These are phyloP conservation scores for Parambassis ranga DNA, from an alignment of 2,797 vertebrate species.

Conservation along the genomic window DNA sequence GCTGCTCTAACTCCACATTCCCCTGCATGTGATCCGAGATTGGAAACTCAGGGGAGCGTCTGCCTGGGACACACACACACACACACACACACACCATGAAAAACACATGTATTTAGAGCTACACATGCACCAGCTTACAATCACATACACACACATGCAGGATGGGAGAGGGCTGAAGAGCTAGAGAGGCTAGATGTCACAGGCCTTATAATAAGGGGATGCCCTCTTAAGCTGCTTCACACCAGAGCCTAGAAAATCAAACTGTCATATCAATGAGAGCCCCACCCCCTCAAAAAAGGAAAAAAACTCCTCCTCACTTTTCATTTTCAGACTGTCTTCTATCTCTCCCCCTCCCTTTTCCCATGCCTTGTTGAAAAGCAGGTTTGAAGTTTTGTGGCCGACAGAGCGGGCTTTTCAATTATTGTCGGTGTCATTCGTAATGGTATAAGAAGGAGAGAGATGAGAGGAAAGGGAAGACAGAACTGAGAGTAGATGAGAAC, in stretches of 20 bases:
- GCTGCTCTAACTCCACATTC: conserved; percentile 83
- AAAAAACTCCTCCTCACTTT: conserved; percentile 28
- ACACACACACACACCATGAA: conserved; percentile 14
- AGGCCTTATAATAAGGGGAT: conserved; percentile 76
- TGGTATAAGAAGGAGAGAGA: conserved; percentile 31
- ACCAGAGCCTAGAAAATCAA: conserved; percentile 74
- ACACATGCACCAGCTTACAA: conserved; percentile 37
- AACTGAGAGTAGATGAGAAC: conserved; percentile 19
- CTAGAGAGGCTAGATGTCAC: conserved; percentile 69
- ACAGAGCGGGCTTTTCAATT: conserved; percentile 56
- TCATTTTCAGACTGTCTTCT: conserved; percentile 29
- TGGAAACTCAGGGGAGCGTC: conserved; percentile 63
- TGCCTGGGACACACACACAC: conserved; percentile 28
- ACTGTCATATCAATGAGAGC: conserved; percentile 77
- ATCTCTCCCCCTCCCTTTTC: conserved; percentile 21
- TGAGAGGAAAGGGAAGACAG: conserved; percentile 1
- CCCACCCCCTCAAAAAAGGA: not conserved
- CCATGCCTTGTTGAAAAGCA: conserved; percentile 43
- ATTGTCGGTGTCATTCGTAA: conserved; percentile 57
- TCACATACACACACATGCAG: conserved; percentile 7
- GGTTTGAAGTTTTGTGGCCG: conserved; percentile 49
- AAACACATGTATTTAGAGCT: conserved; percentile 48
- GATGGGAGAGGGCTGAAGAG: conserved; percentile 27
- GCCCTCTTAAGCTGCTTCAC: conserved; percentile 75
- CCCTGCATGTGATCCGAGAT: conserved; percentile 76